phyloP scores from a whole-genome alignment of 1,140 invertebrate genomes.

The Steinernema khuongi region DNA sequence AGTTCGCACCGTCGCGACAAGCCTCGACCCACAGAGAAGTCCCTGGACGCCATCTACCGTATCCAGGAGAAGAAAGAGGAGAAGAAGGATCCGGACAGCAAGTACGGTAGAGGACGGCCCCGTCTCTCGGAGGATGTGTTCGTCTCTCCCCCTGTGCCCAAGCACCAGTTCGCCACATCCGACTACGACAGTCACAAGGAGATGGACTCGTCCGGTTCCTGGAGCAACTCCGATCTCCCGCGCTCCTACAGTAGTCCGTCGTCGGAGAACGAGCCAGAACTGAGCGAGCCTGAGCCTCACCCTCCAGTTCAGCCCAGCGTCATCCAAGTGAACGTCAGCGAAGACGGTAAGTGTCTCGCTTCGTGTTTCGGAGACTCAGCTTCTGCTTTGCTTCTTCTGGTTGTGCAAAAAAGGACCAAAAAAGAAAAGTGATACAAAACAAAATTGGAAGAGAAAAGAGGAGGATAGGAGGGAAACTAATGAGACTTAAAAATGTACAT shows the following conservation, averaged over 20 bases:
- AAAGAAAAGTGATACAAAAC: too few relatives aligned
- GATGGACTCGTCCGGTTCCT: slow-evolving; percentile 34
- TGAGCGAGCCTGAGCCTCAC: slow-evolving; percentile 1
- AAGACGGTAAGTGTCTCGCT: neutral
- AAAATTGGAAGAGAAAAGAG: too few relatives aligned
- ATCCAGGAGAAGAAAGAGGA: neutral
- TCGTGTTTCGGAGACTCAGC: neutral
- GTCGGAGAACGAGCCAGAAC: slow-evolving; percentile 23
- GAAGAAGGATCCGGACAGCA: neutral
- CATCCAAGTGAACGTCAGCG: neutral
- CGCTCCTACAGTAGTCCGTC: slow-evolving; percentile 3
- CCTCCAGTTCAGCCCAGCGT: neutral
- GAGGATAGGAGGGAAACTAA: too few relatives aligned
- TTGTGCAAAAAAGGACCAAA: too few relatives aligned
- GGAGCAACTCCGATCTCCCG: slow-evolving; percentile 24
- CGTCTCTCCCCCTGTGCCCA: neutral
- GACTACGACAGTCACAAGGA: slow-evolving; percentile 40
- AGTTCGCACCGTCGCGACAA: neutral
- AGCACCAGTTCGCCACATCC: slow-evolving; percentile 29
- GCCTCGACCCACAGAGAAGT: neutral
- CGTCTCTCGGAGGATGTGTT: slow-evolving; percentile 34
- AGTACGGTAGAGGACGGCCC: slow-evolving; percentile 21
- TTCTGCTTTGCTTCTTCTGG: neutral
- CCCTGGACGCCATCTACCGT: slow-evolving; percentile 10
- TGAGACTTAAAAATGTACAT: too few relatives aligned